A percentile compares a stretch with the other conserved stretches of the same genome.
These are phyloP conservation scores for Deroplatys truncata DNA, from an alignment of 2,888 invertebrate genomes.

Conservation along the genomic window DNA sequence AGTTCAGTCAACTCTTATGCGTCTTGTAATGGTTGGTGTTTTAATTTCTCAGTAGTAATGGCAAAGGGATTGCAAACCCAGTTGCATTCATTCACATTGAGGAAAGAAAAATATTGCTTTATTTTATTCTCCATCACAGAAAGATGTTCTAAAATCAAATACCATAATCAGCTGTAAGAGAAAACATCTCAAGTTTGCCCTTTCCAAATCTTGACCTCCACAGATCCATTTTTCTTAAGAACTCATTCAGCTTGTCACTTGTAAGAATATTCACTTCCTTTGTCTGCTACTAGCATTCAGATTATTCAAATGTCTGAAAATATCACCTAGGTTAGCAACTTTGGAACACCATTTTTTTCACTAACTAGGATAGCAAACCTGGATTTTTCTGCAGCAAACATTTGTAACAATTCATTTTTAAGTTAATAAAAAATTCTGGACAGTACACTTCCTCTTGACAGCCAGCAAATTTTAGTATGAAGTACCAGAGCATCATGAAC, in stretches of 20 bases:
- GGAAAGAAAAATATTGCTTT: background rate
- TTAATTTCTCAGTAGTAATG: background rate
- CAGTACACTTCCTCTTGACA: background rate
- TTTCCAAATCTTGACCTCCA: background rate
- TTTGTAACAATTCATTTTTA: too few relatives aligned
- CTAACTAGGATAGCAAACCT: background rate
- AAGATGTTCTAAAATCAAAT: conserved; percentile 2
- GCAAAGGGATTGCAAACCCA: background rate
- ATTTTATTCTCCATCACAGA: background rate
- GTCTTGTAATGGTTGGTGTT: background rate
- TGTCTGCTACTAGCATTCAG: background rate
- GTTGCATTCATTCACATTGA: background rate
- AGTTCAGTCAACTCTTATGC: background rate
- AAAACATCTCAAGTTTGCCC: background rate
- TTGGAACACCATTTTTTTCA: background rate
- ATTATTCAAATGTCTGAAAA: background rate
- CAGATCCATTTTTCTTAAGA: background rate
- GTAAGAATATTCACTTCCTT: background rate
- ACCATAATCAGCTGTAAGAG: background rate
- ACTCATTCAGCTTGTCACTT: background rate
- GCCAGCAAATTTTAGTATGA: background rate
- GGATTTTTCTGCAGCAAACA: background rate
- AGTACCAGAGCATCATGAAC: background rate
- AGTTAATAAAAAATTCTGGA: background rate
- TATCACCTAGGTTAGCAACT: background rate